Evolutionary conservation across 2,888 invertebrate species (phyloP).

Genomic region (Rhynchonema sp.): DNA sequence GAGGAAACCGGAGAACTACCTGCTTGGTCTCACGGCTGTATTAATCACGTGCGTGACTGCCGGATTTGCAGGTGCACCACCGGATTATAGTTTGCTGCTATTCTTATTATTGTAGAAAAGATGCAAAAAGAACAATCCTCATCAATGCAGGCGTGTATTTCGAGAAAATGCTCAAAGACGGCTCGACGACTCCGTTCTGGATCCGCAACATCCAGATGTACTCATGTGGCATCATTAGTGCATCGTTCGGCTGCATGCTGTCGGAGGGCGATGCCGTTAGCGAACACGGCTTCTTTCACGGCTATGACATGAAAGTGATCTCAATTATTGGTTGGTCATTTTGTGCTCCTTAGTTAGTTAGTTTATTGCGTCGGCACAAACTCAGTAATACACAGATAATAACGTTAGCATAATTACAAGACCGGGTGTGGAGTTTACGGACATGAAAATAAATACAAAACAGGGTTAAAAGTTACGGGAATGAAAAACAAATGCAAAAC

Average conservation of each 20-base stretch:
- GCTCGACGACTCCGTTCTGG: conserved; percentile 23
- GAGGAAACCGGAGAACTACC: conserved; percentile 12
- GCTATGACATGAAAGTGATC: conserved; percentile 21
- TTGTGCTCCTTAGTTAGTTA: too few relatives aligned
- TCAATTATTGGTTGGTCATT: conserved; percentile 27
- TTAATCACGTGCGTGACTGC: conserved; percentile 27
- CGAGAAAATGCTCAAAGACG: conserved; percentile 28
- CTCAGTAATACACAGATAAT: too few relatives aligned
- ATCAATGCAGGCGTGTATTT: conserved; percentile 24
- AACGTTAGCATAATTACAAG: too few relatives aligned
- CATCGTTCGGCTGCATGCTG: conserved; percentile 16
- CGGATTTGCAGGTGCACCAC: conserved; percentile 23
- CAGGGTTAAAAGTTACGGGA: too few relatives aligned
- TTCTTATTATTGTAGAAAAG: background rate
- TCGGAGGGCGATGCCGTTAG: conserved; percentile 16
- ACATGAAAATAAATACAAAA: too few relatives aligned
- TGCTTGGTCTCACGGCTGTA: conserved; percentile 23
- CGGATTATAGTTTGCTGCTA: background rate
- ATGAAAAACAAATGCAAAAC: too few relatives aligned
- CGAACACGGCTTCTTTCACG: conserved; percentile 23
- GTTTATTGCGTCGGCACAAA: too few relatives aligned
- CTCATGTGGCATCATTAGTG: conserved; percentile 22
- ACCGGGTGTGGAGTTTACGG: too few relatives aligned
- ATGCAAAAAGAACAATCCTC: background rate
- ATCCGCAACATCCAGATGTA: conserved; percentile 29